These are phyloP conservation scores for Lucinisca nassula DNA, from an alignment of 2,888 invertebrate species.

Conservation along the genomic window DNA sequence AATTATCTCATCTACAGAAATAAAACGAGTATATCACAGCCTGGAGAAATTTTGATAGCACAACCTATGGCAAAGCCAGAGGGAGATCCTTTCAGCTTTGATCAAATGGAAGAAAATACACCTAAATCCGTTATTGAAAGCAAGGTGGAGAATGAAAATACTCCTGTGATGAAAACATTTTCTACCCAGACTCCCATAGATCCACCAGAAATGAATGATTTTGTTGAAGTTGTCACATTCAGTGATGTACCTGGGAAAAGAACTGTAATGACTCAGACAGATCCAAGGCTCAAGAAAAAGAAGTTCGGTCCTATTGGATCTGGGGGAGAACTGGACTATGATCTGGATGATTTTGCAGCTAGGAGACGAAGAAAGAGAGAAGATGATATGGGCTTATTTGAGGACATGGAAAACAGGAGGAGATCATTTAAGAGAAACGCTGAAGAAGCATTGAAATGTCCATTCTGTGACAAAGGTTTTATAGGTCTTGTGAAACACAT, in stretches of 20 bases:
- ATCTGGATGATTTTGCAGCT: constrained; percentile 73
- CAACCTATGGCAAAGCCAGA: not conserved
- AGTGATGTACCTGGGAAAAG: constrained; percentile 80
- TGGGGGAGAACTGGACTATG: constrained; percentile 78
- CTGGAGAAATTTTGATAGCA: not conserved
- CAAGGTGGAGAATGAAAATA: constrained; percentile 22
- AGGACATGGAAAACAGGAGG: constrained; percentile 82
- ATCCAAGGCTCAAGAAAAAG: constrained; percentile 84
- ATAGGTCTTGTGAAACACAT: constrained; percentile 85
- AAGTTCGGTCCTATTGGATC: constrained; percentile 83
- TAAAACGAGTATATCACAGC: not conserved
- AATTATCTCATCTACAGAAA: constrained; percentile 51
- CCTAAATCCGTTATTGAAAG: not conserved
- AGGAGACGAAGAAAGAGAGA: constrained; percentile 74
- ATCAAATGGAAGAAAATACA: constrained; percentile 69
- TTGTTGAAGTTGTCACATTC: constrained; percentile 84
- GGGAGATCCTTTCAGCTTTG: constrained; percentile 77
- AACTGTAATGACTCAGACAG: constrained; percentile 85
- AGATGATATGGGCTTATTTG: constrained; percentile 82
- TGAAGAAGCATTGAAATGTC: constrained; percentile 85
- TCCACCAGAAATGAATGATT: constrained; percentile 71
- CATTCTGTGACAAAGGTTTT: constrained; percentile 85
- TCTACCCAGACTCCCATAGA: constrained; percentile 79
- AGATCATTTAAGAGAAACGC: constrained; percentile 83
- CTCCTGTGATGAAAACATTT: constrained; percentile 66